Evolutionary conservation across 2,888 invertebrate genomes (phyloP), one percentile per base, ranked within the genome.

Genomic region (Adelphocoris suturalis): DNA sequence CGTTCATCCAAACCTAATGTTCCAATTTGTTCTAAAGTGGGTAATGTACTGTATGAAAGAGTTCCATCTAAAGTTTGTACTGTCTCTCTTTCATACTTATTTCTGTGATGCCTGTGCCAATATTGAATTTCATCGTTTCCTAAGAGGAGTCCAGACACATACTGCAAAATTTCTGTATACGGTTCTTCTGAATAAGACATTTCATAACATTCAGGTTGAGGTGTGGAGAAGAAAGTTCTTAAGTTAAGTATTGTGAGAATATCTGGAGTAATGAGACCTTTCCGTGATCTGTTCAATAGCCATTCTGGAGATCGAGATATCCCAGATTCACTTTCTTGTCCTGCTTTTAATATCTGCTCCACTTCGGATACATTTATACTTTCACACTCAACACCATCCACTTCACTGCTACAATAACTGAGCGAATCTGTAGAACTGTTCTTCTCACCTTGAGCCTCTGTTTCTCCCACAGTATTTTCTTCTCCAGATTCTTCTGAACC

Each of bases 161-260:
- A 95, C 92, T 94, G 93, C 61, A 97, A 92, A 91, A 97, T 95
- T 16, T 95, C 94, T 91, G 96, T 92, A 48, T 95, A 94, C 89
- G 95, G 94, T 11, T 94, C 92, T 92, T 95, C 95, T 11, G 96
- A 94, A 91, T 96, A 95, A 5, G 94, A 94, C 80, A 94, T 94
- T 4, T 93, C 93, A 92, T 95, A 95, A 93, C 96, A 95, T 93
- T 97, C 97, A 9, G 97, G 95, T 94, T 96, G 97, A 0, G 96
- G 95, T 85, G 94, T 94, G 91, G 95, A 95, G 91, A 96, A 95
- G 92, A 96, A 95, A 80, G 95, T 94, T 90, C 95, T 94, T 61
- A 95, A 94, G n/a, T 95, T 94, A 89, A 95, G 93, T 19, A 97
- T 94, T 92, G 97, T 96, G 46, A 97, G 95, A 92, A 96, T 95